phyloP scores from a whole-genome alignment of 2,888 invertebrate species.

The Drosophila anomalata region DNA sequence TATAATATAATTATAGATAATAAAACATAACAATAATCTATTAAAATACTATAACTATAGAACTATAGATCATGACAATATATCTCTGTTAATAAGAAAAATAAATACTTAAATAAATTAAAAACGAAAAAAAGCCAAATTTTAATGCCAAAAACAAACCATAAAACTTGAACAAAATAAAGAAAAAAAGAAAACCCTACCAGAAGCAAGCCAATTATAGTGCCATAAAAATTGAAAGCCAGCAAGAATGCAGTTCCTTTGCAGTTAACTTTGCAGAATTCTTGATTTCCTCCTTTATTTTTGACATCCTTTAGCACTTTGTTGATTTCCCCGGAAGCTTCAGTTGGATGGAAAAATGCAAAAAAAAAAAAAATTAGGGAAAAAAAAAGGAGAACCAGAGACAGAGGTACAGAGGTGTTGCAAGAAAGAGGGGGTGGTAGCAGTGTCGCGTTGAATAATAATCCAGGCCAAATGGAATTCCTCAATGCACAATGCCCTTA shows the following conservation, averaged over 20 bases:
- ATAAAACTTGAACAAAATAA: neutral
- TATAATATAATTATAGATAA: no score
- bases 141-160: neutral
- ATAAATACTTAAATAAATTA: no score
- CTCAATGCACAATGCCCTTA: conserved; percentile 1
- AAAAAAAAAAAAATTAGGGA: no score
- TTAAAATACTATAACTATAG: no score
- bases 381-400: neutral
- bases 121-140: no score
- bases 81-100: no score
- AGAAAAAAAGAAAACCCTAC: no score
- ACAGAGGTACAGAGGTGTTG: neutral
- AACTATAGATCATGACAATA: no score
- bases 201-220: no score
- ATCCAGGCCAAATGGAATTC: conserved; percentile 21
- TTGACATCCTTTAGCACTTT: conserved; percentile 10
- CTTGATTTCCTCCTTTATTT: conserved; percentile 15
- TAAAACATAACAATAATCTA: no score
- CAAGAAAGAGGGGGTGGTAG: neutral
- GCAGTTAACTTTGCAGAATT: conserved; percentile 12
- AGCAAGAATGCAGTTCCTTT: neutral
- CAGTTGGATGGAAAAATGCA: neutral
- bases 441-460: conserved; percentile 8
- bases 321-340: conserved; percentile 15
- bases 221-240: neutral